Evolutionary conservation across 2,888 invertebrate genomes (phyloP), one percentile per base, ranked within the genome.

Genomic region (Amphipyra tragopoginis): DNA sequence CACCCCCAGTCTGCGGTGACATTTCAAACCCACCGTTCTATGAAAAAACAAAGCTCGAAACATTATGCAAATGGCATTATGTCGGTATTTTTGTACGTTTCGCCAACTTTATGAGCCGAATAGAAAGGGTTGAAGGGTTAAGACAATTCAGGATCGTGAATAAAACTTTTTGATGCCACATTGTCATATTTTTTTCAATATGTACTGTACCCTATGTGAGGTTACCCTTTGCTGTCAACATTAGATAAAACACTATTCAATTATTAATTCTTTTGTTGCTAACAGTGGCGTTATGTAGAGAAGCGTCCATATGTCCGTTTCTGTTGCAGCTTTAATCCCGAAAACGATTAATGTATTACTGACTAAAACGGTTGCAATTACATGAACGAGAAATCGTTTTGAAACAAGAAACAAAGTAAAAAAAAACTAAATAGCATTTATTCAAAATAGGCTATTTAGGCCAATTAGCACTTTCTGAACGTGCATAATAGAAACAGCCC

Each of bases 61-160:
- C 91, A 92, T 93, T 94, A 94, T 94, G 94, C 94, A 94, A 94
- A 94, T 94, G 94, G 87, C 93, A 92, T 93, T 92, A 93, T 93
- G 92, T 90, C 89, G 90, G 86, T 90, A 93, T 94, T 94, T 94
- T 94, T 93, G 93, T 92, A 88, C 90, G 88, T 90, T 93, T 91
- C 89, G 87, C 87, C 86, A 87, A 92, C 83, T 94, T 94, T 94
- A 94, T 94, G 94, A 93, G 85, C 88, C 93, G 92, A 86, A 88
- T 84, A 90, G 90, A 87, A 93, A 91, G 93, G 93, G 92, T 91
- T 92, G 89, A 88, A 85, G 90, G 91, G 92, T 90, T 92, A 93
- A 93, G 92, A 93, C 89, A 91, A 89, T 90, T 86, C 80, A 82
- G 75, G 80, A 81, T 84, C 82, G 82, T 73, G 81, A 83, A 89